Base-by-base conservation (phyloP, 2,797 vertebrate species). In the Manis crassicaudata region DNA sequence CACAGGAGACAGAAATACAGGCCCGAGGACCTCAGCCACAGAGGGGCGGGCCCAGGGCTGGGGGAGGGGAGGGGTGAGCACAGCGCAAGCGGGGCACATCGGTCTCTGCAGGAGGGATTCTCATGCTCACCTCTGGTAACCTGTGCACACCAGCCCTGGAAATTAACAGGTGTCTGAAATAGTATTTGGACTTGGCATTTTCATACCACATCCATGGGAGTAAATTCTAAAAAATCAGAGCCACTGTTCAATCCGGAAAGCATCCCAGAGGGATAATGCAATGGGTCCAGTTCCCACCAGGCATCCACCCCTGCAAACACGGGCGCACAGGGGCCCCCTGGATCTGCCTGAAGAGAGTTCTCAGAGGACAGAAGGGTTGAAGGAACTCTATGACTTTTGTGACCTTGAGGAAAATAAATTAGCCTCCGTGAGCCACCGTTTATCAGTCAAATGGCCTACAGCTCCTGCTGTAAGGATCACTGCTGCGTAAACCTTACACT, bases 161-260 rank as follows among this genome's bases (percentile, higher is more conserved):
- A 54, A 94, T 58, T 70, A 67, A 46, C n/a, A 52, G 18, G 37
- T 29, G 37, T 35, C n/a, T 81, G 27, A 92, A 86, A 50, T 82
- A 93, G 76, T 65, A 68, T 72, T 81, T 63, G n/a, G 32, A 32
- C 50, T n/a, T 67, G 62, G 52, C 86, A 43, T 35, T 92, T 12
- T 63, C 37, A 58, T 32, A 73, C 68, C 32, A 27, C 7, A 70
- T 60, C 54, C 37, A 75, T 17, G 75, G 43, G 52, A 58, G 20
- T 63, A 20, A 84, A 76, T 73, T 75, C 58, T 70, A 63, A 81
- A 52, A 76, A 75, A 35, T 12, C 25, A 85, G 32, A 88, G 27
- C 21, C 18, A 8, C 7, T 88, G 76, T 70, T 35, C 46, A 68
- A 29, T 43, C 35, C 37, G 63, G 23, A 52, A 94, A 52, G 27